phyloP scores from a whole-genome alignment of 2,888 invertebrate species.

The Heliconius ethilla region DNA sequence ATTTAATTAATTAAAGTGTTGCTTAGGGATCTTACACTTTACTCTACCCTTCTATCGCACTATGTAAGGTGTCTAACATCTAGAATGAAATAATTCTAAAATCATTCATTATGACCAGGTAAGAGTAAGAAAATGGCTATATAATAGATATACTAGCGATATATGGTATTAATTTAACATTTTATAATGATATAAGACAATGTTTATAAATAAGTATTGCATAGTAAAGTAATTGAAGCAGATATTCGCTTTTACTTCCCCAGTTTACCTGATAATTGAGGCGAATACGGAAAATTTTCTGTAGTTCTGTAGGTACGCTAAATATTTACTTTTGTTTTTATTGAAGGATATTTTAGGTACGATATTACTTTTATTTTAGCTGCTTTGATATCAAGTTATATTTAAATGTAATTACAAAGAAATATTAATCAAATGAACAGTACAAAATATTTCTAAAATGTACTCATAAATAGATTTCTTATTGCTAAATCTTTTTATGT shows the following conservation, averaged over 20 bases:
- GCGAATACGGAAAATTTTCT: slow-evolving; percentile 1
- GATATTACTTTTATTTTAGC: background rate
- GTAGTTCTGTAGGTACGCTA: background rate
- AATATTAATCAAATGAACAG: background rate
- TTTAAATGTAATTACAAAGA: background rate
- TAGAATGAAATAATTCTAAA: too few relatives aligned
- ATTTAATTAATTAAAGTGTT: too few relatives aligned
- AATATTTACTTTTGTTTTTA: background rate
- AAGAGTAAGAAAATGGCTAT: background rate
- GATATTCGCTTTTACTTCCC: slow-evolving; percentile 1
- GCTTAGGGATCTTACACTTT: too few relatives aligned
- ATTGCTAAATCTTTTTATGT: background rate
- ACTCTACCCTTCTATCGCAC: too few relatives aligned
- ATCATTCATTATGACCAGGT: too few relatives aligned
- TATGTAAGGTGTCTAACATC: too few relatives aligned
- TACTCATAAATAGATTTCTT: background rate
- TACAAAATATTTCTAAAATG: background rate
- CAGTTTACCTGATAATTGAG: background rate
- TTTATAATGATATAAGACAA: background rate
- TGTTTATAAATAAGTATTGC: background rate
- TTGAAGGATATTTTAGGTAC: background rate
- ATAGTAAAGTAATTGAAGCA: background rate
- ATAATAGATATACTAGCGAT: background rate
- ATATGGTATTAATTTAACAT: background rate
- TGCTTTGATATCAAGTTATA: background rate